Evolutionary conservation across 1,140 invertebrate species (phyloP), one percentile per base, ranked within the genome.

Genomic region (Drosophila virilis): DNA sequence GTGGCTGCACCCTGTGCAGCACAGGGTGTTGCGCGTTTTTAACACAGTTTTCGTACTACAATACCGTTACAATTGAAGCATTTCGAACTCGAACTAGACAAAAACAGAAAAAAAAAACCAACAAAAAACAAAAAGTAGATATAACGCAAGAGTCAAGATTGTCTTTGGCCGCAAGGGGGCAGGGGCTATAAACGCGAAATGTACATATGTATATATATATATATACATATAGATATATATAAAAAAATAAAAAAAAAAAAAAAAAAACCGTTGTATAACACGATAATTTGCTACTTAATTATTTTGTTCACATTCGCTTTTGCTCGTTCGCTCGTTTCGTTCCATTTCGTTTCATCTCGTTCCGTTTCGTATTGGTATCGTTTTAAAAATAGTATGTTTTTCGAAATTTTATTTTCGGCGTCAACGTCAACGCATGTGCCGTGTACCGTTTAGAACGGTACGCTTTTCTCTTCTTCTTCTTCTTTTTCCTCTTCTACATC

Each of bases 331-430:
- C 17, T 64, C 60, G 40, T 78, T 70, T 64, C 62, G 40, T 78
- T 70, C 60, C 58, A 43, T 52, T 78, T 68, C 64, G 50, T 86
- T 81, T 60, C 79, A 67, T 74, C 77, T 77, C 70, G 65, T 66
- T 73, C 64, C 70, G 67, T 80, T 84, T 85, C 67, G 81, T 70
- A 83, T 83, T 81, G 80, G 77, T 75, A 90, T 77, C 75, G 75
- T 81, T 77, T 80, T 90, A 90, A 90, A 90, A 90, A 90, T 86
- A 90, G 86, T 86, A 82, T 86, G 80, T 88, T 88, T 88, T 71
- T 70, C 22, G 22, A 89, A 78, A 78, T 88, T 90, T 86, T 90
- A 82, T 91, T 88, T 88, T 89, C 84, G 80, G 84, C 77, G 85
- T 84, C 80, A 89, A 89, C 84, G 84, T 89, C 84, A 83, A 90